Conservation (phyloP, 1,140 invertebrate species). For the Macrobrachium rosenbergii region DNA sequence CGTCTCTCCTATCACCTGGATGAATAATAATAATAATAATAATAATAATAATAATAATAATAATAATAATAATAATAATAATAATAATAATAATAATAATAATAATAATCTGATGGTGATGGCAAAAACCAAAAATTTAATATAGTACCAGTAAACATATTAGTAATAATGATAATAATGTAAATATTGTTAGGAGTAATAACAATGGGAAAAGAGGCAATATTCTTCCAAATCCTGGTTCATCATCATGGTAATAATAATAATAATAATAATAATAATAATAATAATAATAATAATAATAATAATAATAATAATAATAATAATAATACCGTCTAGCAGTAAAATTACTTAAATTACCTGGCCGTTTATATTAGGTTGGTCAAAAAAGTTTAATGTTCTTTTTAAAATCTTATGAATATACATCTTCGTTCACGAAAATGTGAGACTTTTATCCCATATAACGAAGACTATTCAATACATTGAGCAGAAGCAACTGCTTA, state of each 20-base stretch:
- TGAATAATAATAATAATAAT: constrained; percentile 18
- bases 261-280: neutral
- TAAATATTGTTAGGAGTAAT: neutral
- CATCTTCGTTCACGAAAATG: no score
- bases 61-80: constrained; percentile 29
- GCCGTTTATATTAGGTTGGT: no score
- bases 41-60: constrained; percentile 26
- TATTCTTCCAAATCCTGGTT: no score
- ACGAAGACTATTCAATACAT: no score
- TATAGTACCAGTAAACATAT: neutral
- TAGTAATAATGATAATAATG: neutral
- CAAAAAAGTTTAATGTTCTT: no score
- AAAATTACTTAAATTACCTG: no score
- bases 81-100: constrained; percentile 34
- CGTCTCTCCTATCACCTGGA: neutral
- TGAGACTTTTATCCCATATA: no score
- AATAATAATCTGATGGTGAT: neutral
- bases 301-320: constrained; percentile 5
- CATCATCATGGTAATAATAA: constrained; percentile 11
- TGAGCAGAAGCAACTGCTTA: no score
- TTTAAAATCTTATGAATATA: no score
- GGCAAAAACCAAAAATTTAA: neutral
- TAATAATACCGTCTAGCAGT: neutral
- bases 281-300: neutral
- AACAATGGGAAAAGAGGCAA: neutral